Percentiles rank a stretch among this genome's conserved stretches.
Evolutionary conservation across 2,888 invertebrate species (phyloP).

Genomic region (Cheilosia grossa): DNA sequence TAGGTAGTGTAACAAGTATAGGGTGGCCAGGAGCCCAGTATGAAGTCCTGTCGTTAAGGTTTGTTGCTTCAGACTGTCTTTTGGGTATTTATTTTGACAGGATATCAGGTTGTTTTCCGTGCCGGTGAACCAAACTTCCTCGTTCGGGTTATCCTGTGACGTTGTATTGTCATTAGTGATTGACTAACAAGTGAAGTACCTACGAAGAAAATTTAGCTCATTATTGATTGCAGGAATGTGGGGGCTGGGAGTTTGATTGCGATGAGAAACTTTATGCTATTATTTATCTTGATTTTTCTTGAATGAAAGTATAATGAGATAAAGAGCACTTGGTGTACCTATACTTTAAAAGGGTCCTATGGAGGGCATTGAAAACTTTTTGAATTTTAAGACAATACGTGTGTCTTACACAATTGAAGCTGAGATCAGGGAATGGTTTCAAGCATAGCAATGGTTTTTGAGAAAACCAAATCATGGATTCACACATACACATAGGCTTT

Average conservation of each 20-base stretch:
- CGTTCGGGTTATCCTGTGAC: conserved; percentile 8
- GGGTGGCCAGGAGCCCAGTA: conserved; percentile 13
- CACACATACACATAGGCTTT: too few relatives aligned
- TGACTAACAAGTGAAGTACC: neutral
- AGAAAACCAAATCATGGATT: too few relatives aligned
- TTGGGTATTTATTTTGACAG: conserved; percentile 21
- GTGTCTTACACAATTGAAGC: too few relatives aligned
- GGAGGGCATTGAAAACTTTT: too few relatives aligned
- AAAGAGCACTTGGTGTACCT: too few relatives aligned
- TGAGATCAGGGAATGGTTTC: too few relatives aligned
- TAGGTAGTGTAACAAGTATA: conserved; percentile 53
- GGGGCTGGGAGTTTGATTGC: neutral
- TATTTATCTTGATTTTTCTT: neutral
- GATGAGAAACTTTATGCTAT: neutral
- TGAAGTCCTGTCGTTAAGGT: conserved; percentile 4
- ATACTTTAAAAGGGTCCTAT: too few relatives aligned
- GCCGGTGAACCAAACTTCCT: neutral
- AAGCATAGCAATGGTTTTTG: too few relatives aligned
- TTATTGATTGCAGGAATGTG: neutral
- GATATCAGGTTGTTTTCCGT: conserved; percentile 3
- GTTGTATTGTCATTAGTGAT: conserved; percentile 3
- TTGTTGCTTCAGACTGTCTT: conserved; percentile 1
- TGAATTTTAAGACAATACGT: too few relatives aligned
- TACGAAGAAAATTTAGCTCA: neutral
- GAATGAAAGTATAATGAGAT: too few relatives aligned